These are phyloP conservation scores for Beroe ovata DNA, from an alignment of 37 sponge, comb jelly and placozoan species.

Conservation along the genomic window DNA sequence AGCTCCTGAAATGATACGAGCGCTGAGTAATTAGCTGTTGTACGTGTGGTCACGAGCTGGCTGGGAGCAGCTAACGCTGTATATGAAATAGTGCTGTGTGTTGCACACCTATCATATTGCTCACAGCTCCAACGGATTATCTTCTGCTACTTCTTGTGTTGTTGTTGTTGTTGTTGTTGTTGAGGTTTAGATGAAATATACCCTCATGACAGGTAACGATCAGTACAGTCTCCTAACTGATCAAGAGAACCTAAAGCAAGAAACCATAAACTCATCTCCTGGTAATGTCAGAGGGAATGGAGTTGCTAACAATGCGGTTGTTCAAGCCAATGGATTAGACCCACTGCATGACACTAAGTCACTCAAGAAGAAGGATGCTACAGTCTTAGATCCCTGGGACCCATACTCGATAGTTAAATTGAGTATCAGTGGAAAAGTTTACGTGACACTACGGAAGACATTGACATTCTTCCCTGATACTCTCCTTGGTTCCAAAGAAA, in stretches of 20 bases:
- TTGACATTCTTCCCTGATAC: constrained; percentile 57
- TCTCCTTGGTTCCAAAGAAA: constrained; percentile 13
- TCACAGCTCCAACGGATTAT: too few species aligned
- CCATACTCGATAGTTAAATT: constrained; percentile 8
- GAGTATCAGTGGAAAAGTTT: constrained; percentile 38
- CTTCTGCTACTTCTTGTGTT: background rate
- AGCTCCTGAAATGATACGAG: too few species aligned
- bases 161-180: too few species aligned
- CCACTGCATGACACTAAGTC: background rate
- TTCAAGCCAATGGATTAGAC: background rate
- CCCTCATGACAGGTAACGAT: background rate
- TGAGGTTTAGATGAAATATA: background rate
- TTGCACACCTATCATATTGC: background rate
- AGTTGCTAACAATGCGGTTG: background rate
- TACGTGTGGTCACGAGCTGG: background rate
- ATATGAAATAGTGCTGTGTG: background rate
- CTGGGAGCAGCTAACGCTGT: background rate
- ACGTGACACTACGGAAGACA: constrained; percentile 47
- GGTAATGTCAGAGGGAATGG: constrained; percentile 6
- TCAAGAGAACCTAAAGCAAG: background rate
- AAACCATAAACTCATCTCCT: too few species aligned
- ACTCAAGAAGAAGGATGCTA: background rate
- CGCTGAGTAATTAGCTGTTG: background rate
- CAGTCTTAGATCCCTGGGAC: background rate
- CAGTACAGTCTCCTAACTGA: background rate